phyloP scores from a whole-genome alignment of 2,113 vertebrate species.

The Ochotona princeps region DNA sequence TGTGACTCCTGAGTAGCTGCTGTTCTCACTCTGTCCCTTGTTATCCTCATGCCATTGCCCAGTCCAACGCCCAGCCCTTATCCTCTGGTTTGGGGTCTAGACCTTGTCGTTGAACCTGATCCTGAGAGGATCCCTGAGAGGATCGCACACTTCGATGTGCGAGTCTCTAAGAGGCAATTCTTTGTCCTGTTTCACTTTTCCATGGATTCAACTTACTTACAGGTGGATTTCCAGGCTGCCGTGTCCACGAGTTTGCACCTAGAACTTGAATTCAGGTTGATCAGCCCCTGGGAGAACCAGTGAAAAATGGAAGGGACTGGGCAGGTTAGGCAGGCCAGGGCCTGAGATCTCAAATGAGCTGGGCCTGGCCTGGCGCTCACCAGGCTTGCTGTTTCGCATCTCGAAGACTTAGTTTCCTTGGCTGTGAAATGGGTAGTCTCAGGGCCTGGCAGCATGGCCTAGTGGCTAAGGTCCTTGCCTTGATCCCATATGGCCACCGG shows the following conservation, averaged over 20 bases:
- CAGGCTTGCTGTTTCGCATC: neutral
- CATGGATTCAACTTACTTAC: constrained; percentile 11
- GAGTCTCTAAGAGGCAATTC: neutral
- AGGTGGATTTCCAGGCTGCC: neutral
- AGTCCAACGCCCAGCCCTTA: neutral
- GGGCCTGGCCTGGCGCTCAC: neutral
- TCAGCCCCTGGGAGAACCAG: neutral
- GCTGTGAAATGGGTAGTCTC: neutral
- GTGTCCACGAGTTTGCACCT: neutral
- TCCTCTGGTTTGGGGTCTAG: neutral
- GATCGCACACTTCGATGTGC: neutral
- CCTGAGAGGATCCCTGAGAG: neutral
- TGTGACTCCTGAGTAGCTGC: neutral
- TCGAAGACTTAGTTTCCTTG: neutral
- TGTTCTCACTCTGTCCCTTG: neutral
- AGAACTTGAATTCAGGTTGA: neutral
- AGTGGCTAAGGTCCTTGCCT: too few species aligned
- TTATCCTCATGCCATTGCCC: neutral
- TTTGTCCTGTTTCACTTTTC: neutral
- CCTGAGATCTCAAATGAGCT: neutral
- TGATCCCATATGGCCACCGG: too few species aligned
- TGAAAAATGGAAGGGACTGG: neutral
- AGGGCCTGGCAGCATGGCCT: too few species aligned
- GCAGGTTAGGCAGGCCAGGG: too few species aligned
- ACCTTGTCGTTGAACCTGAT: neutral